Evolutionary conservation across 1,140 invertebrate species (phyloP).

Genomic region (Scaptodrosophila lebanonensis): DNA sequence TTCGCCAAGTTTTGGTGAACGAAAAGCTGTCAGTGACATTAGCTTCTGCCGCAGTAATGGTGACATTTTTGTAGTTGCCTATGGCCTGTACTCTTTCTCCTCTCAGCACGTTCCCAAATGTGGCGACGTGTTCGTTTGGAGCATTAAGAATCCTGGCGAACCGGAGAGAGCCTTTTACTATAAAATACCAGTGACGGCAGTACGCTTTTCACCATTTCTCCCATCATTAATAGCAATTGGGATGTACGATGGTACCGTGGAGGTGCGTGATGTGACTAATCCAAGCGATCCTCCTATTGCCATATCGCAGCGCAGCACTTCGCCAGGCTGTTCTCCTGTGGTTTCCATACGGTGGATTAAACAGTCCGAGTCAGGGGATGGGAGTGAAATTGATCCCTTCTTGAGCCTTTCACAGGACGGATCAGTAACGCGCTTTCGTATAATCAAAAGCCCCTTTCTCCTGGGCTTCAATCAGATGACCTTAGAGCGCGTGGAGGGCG

Average conservation of each 20-base stretch:
- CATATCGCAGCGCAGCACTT: conserved; percentile 79
- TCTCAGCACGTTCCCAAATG: conserved; percentile 46
- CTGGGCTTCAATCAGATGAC: conserved; percentile 81
- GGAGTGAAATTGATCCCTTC: conserved; percentile 77
- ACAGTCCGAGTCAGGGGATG: conserved; percentile 60
- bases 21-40: conserved; percentile 79
- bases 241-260: conserved; percentile 86
- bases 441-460: conserved; percentile 67
- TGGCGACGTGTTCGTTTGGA: conserved; percentile 84
- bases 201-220: conserved; percentile 84
- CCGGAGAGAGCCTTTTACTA: conserved; percentile 87
- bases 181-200: conserved; percentile 82
- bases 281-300: conserved; percentile 77
- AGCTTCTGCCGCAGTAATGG: conserved; percentile 81
- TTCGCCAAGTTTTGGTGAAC: conserved; percentile 28
- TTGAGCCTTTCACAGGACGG: conserved; percentile 81
- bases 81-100: conserved; percentile 80
- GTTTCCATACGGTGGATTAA: conserved; percentile 81
- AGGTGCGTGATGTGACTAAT: conserved; percentile 83
- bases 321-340: conserved; percentile 81
- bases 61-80: conserved; percentile 83
- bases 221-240: conserved; percentile 87
- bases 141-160: conserved; percentile 89
- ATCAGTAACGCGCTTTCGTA: conserved; percentile 79
- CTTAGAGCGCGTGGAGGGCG: conserved; percentile 82